phyloP scores from a whole-genome alignment of 1,140 invertebrate genomes.

The Brachionus rotundiformis region DNA sequence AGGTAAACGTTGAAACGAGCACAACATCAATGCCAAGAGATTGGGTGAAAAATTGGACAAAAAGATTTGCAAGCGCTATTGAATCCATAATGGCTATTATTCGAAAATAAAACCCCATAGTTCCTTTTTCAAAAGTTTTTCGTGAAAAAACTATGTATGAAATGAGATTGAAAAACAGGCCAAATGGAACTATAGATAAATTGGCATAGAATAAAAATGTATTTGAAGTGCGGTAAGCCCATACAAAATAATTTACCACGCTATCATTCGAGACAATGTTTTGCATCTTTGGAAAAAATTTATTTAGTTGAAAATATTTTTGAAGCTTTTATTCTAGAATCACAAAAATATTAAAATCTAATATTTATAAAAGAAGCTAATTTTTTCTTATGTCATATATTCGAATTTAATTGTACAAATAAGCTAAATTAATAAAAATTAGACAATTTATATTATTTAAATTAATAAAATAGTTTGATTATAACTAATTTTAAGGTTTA shows the following conservation, averaged over 20 bases:
- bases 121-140: conserved; percentile 3
- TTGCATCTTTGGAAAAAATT: neutral
- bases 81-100: neutral
- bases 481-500: too few species aligned
- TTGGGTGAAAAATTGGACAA: neutral
- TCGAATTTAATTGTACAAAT: too few species aligned
- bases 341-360: too few species aligned
- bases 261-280: neutral
- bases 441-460: too few species aligned
- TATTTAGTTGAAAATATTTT: neutral
- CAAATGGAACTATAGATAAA: conserved; percentile 1
- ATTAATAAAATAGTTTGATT: too few species aligned
- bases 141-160: neutral
- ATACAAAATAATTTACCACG: neutral
- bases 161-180: neutral
- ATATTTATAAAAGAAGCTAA: too few species aligned
- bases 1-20: neutral
- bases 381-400: too few species aligned
- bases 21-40: neutral
- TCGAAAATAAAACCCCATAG: conserved; percentile 21
- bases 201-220: conserved; percentile 5
- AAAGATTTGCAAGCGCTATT: neutral
- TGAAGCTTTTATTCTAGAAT: too few species aligned
- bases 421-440: too few species aligned
- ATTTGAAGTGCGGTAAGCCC: conserved; percentile 14